A percentile compares a stretch with the other conserved stretches of the same genome.
Evolutionary conservation across 1,140 invertebrate species (phyloP).

Genomic region (Aphelenchoides fujianensis): DNA sequence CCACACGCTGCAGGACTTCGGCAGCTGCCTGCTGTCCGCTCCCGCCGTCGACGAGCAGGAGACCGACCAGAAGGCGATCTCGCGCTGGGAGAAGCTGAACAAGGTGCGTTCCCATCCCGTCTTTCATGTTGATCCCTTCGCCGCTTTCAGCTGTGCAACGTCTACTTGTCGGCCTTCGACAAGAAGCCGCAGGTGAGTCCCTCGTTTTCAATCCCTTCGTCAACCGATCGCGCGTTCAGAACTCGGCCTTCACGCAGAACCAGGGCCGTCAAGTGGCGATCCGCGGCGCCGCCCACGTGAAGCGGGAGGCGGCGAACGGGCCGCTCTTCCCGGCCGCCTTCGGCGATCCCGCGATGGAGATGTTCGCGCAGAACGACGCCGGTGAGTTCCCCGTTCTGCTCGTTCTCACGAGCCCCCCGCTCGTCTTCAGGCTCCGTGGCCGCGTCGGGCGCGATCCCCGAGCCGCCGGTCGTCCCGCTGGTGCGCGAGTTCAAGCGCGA

Average conservation of each 20-base stretch:
- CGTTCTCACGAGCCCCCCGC: too few species aligned
- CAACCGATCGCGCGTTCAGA: not conserved
- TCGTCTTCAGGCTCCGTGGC: conserved; percentile 4
- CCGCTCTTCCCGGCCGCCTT: not conserved
- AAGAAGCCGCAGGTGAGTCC: not conserved
- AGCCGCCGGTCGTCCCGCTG: not conserved
- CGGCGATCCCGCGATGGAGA: too few species aligned
- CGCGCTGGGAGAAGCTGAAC: not conserved
- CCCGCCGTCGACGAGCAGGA: conserved; percentile 8
- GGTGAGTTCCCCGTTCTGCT: too few species aligned
- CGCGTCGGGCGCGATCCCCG: not conserved
- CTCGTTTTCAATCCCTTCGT: not conserved
- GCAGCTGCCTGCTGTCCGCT: not conserved
- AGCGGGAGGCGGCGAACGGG: too few species aligned
- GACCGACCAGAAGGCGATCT: not conserved
- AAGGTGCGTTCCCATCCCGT: not conserved
- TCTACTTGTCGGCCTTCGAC: not conserved
- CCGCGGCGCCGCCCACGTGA: too few species aligned
- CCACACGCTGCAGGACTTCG: not conserved
- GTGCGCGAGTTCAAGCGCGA: not conserved
- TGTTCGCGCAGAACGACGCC: too few species aligned
- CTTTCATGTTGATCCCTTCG: not conserved
- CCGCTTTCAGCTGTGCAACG: conserved; percentile 15
- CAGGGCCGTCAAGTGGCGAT: too few species aligned
- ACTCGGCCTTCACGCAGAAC: too few species aligned